Base-by-base conservation (phyloP, 2,113 vertebrate species). In the Serinus canaria region DNA sequence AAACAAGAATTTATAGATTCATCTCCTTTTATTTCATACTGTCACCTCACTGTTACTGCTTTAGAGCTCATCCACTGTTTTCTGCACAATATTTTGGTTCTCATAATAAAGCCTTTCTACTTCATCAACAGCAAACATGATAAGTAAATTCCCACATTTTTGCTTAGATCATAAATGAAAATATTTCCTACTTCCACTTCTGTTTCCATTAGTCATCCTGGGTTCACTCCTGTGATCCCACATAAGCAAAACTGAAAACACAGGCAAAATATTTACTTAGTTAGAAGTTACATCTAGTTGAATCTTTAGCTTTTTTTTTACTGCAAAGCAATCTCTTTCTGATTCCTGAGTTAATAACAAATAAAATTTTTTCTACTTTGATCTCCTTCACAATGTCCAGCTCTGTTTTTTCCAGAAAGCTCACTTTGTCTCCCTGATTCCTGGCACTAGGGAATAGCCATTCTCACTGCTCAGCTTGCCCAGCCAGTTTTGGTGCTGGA, bases 191-290 rank as follows among this genome's bases (percentile, higher is more conserved):
- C 56, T 90, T 94, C 28, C 83, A 94, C 39, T 60, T 90, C 76
- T 79, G 72, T 78, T 96, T 89, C 80, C 89, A 92, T 92, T 86
- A 96, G 72, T 92, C 94, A 93, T 55, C 53, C 73, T 90, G 83
- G 86, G 86, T 92, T 95, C 83, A 66, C n/a, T 97, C 83, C 66
- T 56, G 27, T 6, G 0, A 90, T 69, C 37, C 75, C 88, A 90
- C 66, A 97, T 30, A 92, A 81, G 17, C 30, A 90, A 86, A 74
- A 67, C 33, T 58, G 58, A 90, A 92, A 93, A 47, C 39, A 90
- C 14, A 37, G 39, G 41, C 37, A 88, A 90, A 96, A 88, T 60
- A 90, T 86, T 92, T 83, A 76, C 73, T 87, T 44, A 70, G 50
- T n/a, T 47, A 78, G 59, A 95, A 90, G 68, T 33, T 52, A 77